Evolutionary conservation across 2,113 vertebrate species (phyloP).

Genomic region (Eublepharis macularius): DNA sequence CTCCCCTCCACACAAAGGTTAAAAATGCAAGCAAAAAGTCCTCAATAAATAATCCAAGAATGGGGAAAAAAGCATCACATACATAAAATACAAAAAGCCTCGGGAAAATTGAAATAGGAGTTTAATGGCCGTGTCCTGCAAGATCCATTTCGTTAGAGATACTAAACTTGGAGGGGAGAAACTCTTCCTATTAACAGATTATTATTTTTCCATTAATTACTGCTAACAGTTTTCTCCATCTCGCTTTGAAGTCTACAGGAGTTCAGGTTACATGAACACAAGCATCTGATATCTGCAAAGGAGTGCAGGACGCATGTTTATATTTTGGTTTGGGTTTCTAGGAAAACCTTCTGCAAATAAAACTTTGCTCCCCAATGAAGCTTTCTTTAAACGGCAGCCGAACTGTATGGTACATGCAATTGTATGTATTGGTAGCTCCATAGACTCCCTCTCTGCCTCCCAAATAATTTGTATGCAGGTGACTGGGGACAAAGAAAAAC

Average conservation of each 20-base stretch:
- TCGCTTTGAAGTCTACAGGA: not conserved
- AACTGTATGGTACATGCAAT: not conserved
- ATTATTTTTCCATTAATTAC: not conserved
- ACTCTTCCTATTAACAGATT: not conserved
- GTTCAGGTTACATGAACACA: not conserved
- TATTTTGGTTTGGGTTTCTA: not conserved
- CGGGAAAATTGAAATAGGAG: not conserved
- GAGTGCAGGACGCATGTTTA: not conserved
- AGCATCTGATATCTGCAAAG: not conserved
- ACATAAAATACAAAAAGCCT: not conserved
- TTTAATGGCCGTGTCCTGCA: not conserved
- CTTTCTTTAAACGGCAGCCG: not conserved
- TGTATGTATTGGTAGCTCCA: not conserved
- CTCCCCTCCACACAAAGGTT: not conserved
- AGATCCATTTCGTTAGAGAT: not conserved
- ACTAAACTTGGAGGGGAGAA: not conserved
- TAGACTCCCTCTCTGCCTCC: not conserved
- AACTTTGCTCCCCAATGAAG: no score
- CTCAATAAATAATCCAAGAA: not conserved
- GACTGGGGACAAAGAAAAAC: not conserved
- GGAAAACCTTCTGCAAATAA: not conserved
- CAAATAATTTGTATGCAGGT: not conserved
- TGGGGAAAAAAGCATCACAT: not conserved
- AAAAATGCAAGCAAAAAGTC: not conserved
- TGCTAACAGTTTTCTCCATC: not conserved